These are phyloP conservation scores for Chrysocyon brachyurus DNA, from an alignment of 2,797 vertebrate species.

Conservation along the genomic window DNA sequence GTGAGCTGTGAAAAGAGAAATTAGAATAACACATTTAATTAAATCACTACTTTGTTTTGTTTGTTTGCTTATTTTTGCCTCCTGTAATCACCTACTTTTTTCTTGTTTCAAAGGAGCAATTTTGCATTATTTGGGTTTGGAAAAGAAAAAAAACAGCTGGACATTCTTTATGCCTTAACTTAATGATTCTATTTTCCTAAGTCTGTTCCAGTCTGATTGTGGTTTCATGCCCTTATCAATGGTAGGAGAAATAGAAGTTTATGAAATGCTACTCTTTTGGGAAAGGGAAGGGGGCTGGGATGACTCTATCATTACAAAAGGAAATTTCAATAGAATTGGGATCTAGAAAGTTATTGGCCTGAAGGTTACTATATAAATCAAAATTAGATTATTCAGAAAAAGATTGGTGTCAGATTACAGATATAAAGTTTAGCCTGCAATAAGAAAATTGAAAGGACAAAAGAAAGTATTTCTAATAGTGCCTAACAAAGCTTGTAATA, in stretches of 20 bases:
- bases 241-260: constrained; percentile 37
- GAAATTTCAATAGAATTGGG: constrained; percentile 45
- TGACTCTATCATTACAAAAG: constrained; percentile 45
- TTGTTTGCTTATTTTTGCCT: not conserved
- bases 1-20: constrained; percentile 41
- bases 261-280: constrained; percentile 52
- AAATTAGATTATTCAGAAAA: constrained; percentile 65
- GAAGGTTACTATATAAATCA: constrained; percentile 37
- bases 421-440: not conserved
- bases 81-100: not conserved
- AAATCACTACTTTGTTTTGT: constrained; percentile 33
- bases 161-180: constrained; percentile 65
- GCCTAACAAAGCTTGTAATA: not conserved
- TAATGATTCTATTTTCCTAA: constrained; percentile 74
- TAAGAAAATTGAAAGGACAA: constrained; percentile 29
- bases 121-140: constrained; percentile 39
- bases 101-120: constrained; percentile 35
- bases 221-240: constrained; percentile 53
- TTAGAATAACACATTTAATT: constrained; percentile 53
- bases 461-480: constrained; percentile 7
- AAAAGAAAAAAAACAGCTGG: not conserved
- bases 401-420: not conserved
- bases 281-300: not conserved
- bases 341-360: constrained; percentile 55
- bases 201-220: constrained; percentile 50